Base-by-base conservation (phyloP, 2,113 vertebrate genomes). In the Diadophis punctatus region DNA sequence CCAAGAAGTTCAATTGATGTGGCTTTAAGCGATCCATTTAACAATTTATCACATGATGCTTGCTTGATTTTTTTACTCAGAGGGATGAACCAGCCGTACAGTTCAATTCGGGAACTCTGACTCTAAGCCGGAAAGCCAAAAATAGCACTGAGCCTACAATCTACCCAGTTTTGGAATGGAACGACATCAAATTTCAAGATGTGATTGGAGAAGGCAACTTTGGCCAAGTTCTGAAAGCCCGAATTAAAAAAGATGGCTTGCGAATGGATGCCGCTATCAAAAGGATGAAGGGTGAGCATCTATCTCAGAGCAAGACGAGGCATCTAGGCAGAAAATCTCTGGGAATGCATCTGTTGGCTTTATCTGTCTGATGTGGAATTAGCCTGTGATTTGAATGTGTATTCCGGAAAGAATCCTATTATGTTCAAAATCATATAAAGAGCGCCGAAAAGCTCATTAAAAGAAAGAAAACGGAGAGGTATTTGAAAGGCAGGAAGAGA, bases 131-230 rank as follows among this genome's bases (percentile, higher is more conserved):
- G 95, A 98, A 98, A 96, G 96, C 97, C 58, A 98, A 98, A 92
- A 98, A 97, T 96, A 97, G 97, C 91, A 97, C 97, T 11, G 98
- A 98, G 93, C 97, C 98, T 43, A 98, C 98, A 63, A 98, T 98
- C 92, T 99, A 98, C 92, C 98, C 98, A 52, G 98, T 98, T 90
- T 97, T 99, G 86, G 98, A 99, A 92, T 99, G 98, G 98, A 98
- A 98, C 90, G 98, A 99, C 95, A 99, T 99, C 93, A 98, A 99
- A 96, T 99, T 99, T 97, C 98, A 99, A 97, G 98, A 99, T 92
- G 98, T 99, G 95, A 98, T 99, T 7, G 98, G 98, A 51, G 98
- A 99, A 96, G 98, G 98, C 46, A 99, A 99, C 95, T 99, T 99
- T 84, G 98, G 98, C 74, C 98, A 99, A 96, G 98, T 99, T 80